Conservation (phyloP, 2,113 vertebrate species). For the Ceratotherium simum region DNA sequence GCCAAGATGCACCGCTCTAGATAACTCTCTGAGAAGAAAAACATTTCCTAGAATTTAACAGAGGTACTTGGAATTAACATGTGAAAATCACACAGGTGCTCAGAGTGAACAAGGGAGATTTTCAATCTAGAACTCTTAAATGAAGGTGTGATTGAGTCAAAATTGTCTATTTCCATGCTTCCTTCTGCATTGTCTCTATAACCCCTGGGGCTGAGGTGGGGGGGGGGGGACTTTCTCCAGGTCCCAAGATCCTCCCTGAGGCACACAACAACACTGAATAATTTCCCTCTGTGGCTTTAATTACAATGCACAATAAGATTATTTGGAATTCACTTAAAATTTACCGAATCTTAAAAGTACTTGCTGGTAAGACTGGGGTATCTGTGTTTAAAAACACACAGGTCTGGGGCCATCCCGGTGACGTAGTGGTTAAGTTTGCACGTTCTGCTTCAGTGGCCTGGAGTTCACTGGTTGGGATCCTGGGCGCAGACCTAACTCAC, state of each 20-base stretch:
- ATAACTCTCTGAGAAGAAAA: background rate
- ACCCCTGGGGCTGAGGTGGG: accelerated
- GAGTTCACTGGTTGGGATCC: too few species aligned
- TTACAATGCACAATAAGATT: background rate
- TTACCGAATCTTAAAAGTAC: background rate
- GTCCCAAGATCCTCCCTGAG: background rate
- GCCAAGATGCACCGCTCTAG: too few species aligned
- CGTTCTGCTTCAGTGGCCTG: too few species aligned
- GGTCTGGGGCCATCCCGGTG: background rate
- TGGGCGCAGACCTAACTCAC: too few species aligned
- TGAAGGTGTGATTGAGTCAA: background rate
- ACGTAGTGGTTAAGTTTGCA: too few species aligned
- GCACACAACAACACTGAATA: background rate
- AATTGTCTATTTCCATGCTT: background rate
- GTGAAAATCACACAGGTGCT: background rate
- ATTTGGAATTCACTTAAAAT: background rate
- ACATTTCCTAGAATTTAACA: background rate
- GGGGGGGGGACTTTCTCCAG: background rate
- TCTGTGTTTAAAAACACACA: background rate
- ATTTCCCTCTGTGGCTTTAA: background rate
- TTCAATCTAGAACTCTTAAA: background rate
- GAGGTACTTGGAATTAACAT: background rate
- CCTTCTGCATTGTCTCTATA: background rate
- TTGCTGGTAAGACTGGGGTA: background rate
- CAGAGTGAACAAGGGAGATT: background rate